Conservation (phyloP, 1,140 invertebrate species). For the Palaemon carinicauda region DNA sequence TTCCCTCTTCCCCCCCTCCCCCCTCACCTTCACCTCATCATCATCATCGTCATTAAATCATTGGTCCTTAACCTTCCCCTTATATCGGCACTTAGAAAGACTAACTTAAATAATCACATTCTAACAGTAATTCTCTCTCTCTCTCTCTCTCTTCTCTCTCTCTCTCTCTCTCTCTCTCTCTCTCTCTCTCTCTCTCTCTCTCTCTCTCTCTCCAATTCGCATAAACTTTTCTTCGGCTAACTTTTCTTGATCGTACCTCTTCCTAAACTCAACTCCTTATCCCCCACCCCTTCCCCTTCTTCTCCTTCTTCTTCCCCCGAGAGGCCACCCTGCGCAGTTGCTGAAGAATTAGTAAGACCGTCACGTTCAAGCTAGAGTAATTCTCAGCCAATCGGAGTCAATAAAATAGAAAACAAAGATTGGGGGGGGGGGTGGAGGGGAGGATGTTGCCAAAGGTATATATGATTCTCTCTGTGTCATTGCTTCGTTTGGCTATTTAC, state of each 20-base stretch:
- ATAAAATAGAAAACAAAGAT: constrained; percentile 39
- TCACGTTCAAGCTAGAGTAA: constrained; percentile 30
- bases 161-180: too few species aligned
- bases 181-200: too few species aligned
- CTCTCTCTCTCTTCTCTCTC: too few species aligned
- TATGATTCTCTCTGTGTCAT: too few species aligned
- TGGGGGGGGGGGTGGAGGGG: neutral
- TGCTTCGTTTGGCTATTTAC: too few species aligned
- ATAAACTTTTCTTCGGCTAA: too few species aligned
- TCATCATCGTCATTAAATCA: neutral
- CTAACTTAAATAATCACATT: too few species aligned
- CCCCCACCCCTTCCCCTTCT: neutral
- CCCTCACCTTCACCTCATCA: neutral
- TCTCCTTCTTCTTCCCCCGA: neutral
- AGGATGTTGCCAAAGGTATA: neutral
- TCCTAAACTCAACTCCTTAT: too few species aligned
- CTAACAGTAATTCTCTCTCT: too few species aligned
- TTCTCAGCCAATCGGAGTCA: constrained; percentile 43
- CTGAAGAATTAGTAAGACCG: neutral
- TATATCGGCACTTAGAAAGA: neutral
- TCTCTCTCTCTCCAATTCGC: too few species aligned
- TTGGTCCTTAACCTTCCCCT: neutral
- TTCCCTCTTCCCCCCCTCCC: neutral
- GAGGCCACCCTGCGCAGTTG: neutral
- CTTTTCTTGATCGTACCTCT: too few species aligned